Evolutionary conservation across 2,797 vertebrate species (phyloP), one percentile per base, ranked within the genome.

Genomic region (Eleutherodactylus coqui): DNA sequence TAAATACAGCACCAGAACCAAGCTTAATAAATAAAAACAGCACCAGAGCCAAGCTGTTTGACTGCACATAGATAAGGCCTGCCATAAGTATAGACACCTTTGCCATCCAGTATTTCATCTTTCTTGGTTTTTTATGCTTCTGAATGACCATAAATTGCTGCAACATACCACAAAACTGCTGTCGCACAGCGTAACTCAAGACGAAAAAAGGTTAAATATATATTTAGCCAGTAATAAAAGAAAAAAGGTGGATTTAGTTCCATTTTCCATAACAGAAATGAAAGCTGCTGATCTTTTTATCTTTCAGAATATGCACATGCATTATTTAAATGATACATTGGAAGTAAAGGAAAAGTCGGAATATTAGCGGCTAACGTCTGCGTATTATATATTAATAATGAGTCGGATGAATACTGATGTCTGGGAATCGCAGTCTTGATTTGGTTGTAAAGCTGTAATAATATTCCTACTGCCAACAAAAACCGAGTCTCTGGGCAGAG

Each of bases 311-410:
- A 79, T 79, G 72, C 51, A 70, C 85, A 86, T 84, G 64, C 49
- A 84, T 84, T 83, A 87, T 84, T 87, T 64, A 87, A 87, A 83
- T 47, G 21, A 78, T 83, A 75, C 67, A 79, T 73, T 19, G 41
- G 69, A 82, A 76, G 72, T 49, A 70, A 86, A 38, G 72, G 34
- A 84, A 87, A 83, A 41, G 86, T 43, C 17, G 21, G 32, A 75
- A 84, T 62, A 77, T 79, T 83, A 58, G 21, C 17, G 41, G 64
- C 6, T 87, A 87, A 87, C 79, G 86, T 79, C 82, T 84, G 64
- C 14, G 62, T 49, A 11, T 45, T 79, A 87, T 87, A 79, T 87
- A 87, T 87, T 87, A 87, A 84, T 87, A 84, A 87, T 79, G 81
- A 87, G 81, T 49, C 47, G 24, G 36, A 62, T 83, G 81, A 83